These are phyloP conservation scores for Cyclura pinguis DNA, from an alignment of 2,797 vertebrate genomes.

Conservation along the genomic window DNA sequence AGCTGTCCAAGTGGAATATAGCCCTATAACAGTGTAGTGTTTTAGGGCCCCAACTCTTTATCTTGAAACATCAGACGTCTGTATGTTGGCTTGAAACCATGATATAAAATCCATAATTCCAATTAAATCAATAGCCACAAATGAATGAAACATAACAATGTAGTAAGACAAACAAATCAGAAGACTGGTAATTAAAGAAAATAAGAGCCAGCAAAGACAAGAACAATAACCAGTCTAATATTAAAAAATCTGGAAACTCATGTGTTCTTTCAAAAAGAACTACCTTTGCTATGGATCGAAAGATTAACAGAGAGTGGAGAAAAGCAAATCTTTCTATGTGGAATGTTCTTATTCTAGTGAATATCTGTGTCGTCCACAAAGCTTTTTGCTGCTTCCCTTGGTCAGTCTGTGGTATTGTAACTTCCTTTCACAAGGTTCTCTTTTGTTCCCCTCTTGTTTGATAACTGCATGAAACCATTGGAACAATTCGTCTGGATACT, in stretches of 20 bases:
- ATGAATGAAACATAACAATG: not conserved
- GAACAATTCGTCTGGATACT: no score
- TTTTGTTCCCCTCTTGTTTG: not conserved
- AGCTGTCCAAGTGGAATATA: no score
- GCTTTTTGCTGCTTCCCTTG: no score
- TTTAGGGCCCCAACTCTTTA: no score
- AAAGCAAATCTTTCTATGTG: not conserved
- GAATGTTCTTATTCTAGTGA: not conserved
- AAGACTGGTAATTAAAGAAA: not conserved
- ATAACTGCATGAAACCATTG: not conserved
- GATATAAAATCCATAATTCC: not conserved
- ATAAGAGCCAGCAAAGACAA: not conserved
- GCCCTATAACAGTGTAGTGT: no score
- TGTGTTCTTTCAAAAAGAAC: not conserved
- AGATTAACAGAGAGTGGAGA: not conserved
- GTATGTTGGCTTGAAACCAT: not conserved
- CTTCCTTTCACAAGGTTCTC: not conserved
- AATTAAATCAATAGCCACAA: not conserved
- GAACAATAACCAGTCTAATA: not conserved
- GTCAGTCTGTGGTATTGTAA: not conserved
- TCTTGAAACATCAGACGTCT: no score
- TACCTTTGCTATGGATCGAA: not conserved
- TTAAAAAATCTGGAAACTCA: not conserved
- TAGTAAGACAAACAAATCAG: not conserved
- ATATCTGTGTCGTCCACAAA: no score